Percentiles rank a stretch among this genome's conserved stretches.
phyloP scores from a whole-genome alignment of 2,797 vertebrate species.

The Rhinophrynus dorsalis region DNA sequence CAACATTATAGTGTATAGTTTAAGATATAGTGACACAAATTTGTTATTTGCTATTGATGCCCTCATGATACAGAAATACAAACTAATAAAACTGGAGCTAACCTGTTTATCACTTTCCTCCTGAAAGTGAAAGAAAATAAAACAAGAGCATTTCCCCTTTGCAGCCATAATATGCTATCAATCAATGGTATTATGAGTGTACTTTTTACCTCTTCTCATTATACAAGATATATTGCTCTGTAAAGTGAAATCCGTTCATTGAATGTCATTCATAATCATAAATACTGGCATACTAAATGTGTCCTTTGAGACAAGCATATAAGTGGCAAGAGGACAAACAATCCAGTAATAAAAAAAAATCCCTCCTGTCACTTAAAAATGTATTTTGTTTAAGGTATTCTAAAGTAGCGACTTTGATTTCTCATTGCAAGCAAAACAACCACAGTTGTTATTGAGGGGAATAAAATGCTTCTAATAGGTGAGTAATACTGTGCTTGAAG shows the following conservation, averaged over 20 bases:
- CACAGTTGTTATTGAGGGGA: neutral
- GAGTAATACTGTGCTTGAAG: neutral
- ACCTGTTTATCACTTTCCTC: slow-evolving; percentile 1
- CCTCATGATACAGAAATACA: neutral
- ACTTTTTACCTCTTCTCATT: slow-evolving; percentile 33
- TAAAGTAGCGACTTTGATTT: slow-evolving; percentile 4
- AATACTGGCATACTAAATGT: slow-evolving; percentile 8
- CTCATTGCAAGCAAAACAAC: neutral
- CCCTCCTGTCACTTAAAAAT: slow-evolving; percentile 2
- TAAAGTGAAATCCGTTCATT: slow-evolving; percentile 18
- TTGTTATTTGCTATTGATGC: neutral
- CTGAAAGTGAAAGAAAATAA: slow-evolving; percentile 15
- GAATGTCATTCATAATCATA: slow-evolving; percentile 25
- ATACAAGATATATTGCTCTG: slow-evolving; percentile 32
- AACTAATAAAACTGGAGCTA: neutral
- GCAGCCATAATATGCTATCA: slow-evolving; percentile 20
- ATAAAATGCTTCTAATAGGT: neutral
- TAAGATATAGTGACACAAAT: neutral
- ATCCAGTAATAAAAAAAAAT: slow-evolving; percentile 14
- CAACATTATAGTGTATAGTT: no score
- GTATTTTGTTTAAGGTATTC: neutral
- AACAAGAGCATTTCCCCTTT: slow-evolving; percentile 8
- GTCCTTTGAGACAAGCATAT: slow-evolving; percentile 11
- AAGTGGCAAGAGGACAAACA: slow-evolving; percentile 25
- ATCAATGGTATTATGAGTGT: slow-evolving; percentile 13